phyloP scores from a whole-genome alignment of 2,113 vertebrate species.

The Myanophis thanlyinensis region DNA sequence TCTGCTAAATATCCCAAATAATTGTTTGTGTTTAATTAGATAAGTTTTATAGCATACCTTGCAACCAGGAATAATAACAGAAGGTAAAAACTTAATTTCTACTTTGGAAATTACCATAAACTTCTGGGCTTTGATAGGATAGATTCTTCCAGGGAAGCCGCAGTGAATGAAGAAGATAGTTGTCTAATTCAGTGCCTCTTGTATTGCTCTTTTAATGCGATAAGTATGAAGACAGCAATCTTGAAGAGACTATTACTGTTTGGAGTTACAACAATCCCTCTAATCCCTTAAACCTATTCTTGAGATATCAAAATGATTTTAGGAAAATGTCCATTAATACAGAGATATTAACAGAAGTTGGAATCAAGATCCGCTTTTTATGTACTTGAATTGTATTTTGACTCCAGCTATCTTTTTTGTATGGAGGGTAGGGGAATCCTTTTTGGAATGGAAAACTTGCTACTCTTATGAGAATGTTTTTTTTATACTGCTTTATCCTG shows the following conservation, averaged over 20 bases:
- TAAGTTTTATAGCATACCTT: background rate
- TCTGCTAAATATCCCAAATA: conserved; percentile 45
- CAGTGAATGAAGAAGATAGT: background rate
- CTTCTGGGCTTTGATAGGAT: background rate
- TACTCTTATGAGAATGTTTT: background rate
- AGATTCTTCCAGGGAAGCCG: background rate
- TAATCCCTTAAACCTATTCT: background rate
- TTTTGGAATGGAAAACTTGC: background rate
- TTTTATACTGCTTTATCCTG: background rate
- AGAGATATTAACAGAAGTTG: background rate
- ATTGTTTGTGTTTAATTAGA: conserved; percentile 32
- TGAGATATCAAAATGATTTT: background rate
- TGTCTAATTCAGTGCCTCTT: background rate
- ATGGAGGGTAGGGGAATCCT: background rate
- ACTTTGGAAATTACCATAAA: background rate
- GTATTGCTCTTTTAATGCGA: background rate
- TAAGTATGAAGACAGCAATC: background rate
- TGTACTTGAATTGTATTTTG: background rate
- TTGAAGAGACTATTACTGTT: background rate
- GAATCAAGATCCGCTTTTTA: background rate
- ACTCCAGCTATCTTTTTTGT: background rate
- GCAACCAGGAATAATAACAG: background rate
- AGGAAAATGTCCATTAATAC: background rate
- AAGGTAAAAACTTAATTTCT: background rate
- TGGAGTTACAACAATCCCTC: background rate